Evolutionary conservation across 2,888 invertebrate species (phyloP), one percentile per base, ranked within the genome.

Genomic region (Drosophila prostipennis): DNA sequence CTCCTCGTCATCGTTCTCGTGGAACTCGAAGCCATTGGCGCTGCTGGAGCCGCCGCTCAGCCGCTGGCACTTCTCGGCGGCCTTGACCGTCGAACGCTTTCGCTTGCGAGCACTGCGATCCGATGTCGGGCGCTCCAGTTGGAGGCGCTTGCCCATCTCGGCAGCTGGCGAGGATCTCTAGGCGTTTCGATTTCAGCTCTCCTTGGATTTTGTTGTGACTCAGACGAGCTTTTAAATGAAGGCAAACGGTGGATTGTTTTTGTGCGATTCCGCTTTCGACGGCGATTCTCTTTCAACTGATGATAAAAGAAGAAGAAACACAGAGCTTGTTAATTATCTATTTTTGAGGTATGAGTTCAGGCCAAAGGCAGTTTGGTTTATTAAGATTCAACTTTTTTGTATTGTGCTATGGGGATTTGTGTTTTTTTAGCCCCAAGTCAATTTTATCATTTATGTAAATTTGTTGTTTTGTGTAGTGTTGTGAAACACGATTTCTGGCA

Each of bases 1-100:
- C 56, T 91, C 91, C 72, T 90, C 90, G 54, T 90, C 90, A 65
- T 91, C 89, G 55, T 87, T 90, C 48, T 89, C 91, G 53, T 90
- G 89, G 78, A 88, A 90, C n/a, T 77, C 79, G 23, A 69, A 81
- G 49, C 68, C 71, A 16, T 65, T 69, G 1, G 71, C 68, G 23
- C 46, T 67, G 61, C 36, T 53, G 8, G 60, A 57, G 14, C 57
- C 57, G 23, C 37, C 53, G 37, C 59, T 72, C 7, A 71, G 37
- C 37, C 80, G 79, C 48, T 75, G 72, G 19, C 80, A 75, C 49
- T 83, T 70, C 55, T 71, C 75, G 5, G 72, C 40, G 56, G 45
- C 56, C 73, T 79, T 79, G 5, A 67, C 40, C 23, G 68, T 76
- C 54, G 78, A 59, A 56, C 88, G 78, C 76, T 90, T 91, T 14